Evolutionary conservation across 2,888 invertebrate species (phyloP), one percentile per base, ranked within the genome.

Genomic region (Mechanitis messenoides): DNA sequence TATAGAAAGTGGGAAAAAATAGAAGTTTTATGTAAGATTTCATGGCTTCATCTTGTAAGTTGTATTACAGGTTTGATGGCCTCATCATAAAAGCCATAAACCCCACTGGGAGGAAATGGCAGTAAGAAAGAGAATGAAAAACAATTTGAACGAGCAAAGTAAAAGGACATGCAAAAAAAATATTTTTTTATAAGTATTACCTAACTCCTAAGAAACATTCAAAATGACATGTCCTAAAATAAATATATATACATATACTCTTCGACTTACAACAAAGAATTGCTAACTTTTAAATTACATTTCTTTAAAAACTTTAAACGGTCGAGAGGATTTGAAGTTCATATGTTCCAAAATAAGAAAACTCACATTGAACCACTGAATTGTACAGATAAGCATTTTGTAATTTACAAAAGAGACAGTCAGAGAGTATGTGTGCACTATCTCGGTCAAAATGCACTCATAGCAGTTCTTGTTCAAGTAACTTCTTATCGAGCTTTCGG

Each of bases 401-500:
- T 56, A 31, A n/a, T 56, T 56, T 33, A 55, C 55, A 42, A 42
- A 45, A 45, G 45, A 31, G 31, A 56, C 42, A 3, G 42, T 9
- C 42, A 42, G 6, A 2, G 42, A 42, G 42, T 9, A 38, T 38
- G 5, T 42, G 7, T 42, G 42, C 42, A 42, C 42, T 42, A 42
- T 42, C 42, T 35, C 35, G 35, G 42, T 7, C 9, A 9, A 42
- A 42, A 42, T 9, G 42, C 42, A 42, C 9, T 42, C 42, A 42
- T 9, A 9, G 42, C 42, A 42, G 42, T 42, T 42, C 42, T 42
- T 42, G 42, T 42, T 42, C 42, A 42, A 60, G 56, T 55, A 33
- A 57, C 45, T 56, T 65, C 50, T 35, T 35, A 35, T 35, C 35
- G 53, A 55, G 42, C 54, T 55, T 45, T 55, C 33, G 54, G 50